phyloP scores from a whole-genome alignment of 2,113 vertebrate species.

The Rhizomys pruinosus region DNA sequence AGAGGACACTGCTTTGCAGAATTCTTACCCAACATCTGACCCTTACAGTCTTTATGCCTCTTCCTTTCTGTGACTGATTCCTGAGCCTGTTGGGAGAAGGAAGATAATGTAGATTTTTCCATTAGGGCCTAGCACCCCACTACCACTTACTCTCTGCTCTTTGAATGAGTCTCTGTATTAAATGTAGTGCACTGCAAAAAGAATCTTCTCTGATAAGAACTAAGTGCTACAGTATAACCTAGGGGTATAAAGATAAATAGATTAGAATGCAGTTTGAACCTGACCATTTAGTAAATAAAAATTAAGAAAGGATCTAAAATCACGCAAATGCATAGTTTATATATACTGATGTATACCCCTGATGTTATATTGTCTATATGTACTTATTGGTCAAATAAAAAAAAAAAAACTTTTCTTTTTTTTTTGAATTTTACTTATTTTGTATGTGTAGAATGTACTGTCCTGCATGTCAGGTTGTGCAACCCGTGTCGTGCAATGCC shows the following conservation, averaged over 20 bases:
- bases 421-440: no score
- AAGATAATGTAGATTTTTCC: not conserved
- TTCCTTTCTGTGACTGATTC: not conserved
- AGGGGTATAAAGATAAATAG: not conserved
- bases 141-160: not conserved
- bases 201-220: not conserved
- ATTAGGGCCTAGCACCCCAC: not conserved
- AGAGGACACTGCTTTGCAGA: not conserved
- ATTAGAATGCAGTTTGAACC: not conserved
- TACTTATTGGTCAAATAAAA: no score
- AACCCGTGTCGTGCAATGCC: no score
- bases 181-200: not conserved
- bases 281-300: not conserved
- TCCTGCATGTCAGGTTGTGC: no score
- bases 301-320: no score
- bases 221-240: fast-evolving
- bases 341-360: no score
- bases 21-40: no score
- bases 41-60: not conserved
- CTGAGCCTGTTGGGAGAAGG: not conserved
- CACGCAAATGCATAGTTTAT: no score
- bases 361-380: no score
- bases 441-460: no score
- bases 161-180: not conserved
- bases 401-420: no score